Percentiles rank a stretch among this genome's conserved stretches.
phyloP scores from a whole-genome alignment of 2,797 vertebrate genomes.

The Phoxinus dragarum region DNA sequence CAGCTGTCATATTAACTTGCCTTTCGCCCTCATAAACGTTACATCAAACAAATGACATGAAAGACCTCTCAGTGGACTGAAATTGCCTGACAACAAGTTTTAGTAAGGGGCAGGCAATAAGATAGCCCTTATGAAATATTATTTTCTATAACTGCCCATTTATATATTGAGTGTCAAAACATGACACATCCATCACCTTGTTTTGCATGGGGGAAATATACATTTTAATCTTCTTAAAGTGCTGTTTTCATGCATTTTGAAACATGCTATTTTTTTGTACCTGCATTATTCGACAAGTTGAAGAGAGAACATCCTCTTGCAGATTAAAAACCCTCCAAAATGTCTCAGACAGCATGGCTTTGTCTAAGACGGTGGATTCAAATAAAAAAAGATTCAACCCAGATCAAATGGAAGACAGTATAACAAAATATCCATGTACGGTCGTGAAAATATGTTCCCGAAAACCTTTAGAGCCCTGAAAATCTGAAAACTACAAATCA shows the following conservation, averaged over 20 bases:
- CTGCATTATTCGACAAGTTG: neutral
- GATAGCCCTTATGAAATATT: constrained; percentile 21
- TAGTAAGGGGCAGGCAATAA: constrained; percentile 13
- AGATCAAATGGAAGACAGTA: constrained; percentile 16
- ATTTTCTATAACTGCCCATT: constrained; percentile 36
- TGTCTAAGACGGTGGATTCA: neutral
- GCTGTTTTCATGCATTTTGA: constrained; percentile 12
- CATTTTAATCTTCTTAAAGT: neutral
- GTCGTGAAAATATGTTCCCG: constrained; percentile 12
- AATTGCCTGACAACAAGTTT: constrained; percentile 39
- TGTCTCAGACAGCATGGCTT: neutral
- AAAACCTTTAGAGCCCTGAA: constrained; percentile 20
- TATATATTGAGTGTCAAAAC: constrained; percentile 32
- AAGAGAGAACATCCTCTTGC: constrained; percentile 4
- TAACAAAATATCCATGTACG: constrained; percentile 21
- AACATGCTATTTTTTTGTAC: neutral
- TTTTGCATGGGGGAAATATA: neutral
- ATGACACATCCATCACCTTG: constrained; percentile 17
- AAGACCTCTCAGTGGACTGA: constrained; percentile 44
- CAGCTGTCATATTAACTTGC: constrained; percentile 49
- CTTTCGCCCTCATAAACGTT: constrained; percentile 45
- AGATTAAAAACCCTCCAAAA: constrained; percentile 20
- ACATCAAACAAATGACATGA: constrained; percentile 54
- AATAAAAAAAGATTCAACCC: constrained; percentile 1
- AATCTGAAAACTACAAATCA: constrained; percentile 42